Conservation (phyloP, 2,888 invertebrate species). For the Leistus spinibarbis region DNA sequence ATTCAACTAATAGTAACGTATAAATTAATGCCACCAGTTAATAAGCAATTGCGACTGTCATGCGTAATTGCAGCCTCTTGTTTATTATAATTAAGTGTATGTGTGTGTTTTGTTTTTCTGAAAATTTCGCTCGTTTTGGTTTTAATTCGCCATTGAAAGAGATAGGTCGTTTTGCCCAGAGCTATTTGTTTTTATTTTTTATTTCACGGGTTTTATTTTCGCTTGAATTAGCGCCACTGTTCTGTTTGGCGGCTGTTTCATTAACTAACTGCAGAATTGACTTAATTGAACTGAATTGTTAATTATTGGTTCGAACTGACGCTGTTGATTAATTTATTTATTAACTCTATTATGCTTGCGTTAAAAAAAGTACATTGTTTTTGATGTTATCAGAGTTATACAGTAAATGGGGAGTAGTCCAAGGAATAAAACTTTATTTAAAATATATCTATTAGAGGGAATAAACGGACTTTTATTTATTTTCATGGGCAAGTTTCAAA, state of each 20-base stretch:
- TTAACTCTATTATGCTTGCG: neutral
- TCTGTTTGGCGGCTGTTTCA: neutral
- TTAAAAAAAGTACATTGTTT: neutral
- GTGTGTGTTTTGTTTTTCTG: neutral
- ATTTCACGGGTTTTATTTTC: no score
- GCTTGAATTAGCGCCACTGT: neutral
- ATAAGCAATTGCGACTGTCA: constrained; percentile 32
- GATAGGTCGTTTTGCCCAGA: neutral
- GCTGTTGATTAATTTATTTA: neutral
- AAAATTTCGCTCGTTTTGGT: constrained; percentile 1
- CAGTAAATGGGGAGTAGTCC: neutral
- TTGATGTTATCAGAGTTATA: neutral
- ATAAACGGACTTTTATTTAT: neutral
- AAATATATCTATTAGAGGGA: neutral
- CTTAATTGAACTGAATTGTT: neutral
- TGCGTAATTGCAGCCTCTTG: constrained; percentile 22
- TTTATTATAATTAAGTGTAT: constrained; percentile 25
- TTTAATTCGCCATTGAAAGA: constrained; percentile 6
- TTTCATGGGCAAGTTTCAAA: neutral
- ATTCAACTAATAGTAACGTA: neutral
- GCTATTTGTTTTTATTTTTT: neutral
- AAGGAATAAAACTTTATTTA: neutral
- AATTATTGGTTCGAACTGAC: neutral
- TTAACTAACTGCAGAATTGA: neutral
- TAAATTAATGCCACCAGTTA: constrained; percentile 15